Conservation (phyloP, 1,140 invertebrate species). For the Paramacrobiotus metropolitanus region DNA sequence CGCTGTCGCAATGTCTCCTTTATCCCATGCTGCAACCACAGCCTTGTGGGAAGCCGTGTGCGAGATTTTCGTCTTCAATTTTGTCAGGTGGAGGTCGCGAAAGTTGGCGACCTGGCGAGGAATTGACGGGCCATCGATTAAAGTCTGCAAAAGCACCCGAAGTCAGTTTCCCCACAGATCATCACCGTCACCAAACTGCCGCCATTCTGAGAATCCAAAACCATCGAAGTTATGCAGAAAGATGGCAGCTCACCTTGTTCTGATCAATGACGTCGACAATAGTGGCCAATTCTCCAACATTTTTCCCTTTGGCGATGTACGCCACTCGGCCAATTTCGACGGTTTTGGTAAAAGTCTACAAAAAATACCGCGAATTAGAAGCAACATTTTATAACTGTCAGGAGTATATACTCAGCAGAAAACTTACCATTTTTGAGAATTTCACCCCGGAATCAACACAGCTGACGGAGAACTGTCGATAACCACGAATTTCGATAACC, state of each 20-base stretch:
- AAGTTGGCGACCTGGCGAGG: constrained; percentile 58
- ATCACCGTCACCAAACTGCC: too few species aligned
- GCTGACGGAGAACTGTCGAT: too few species aligned
- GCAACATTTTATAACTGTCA: too few species aligned
- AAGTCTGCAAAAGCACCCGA: constrained; percentile 37
- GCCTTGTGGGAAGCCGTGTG: constrained; percentile 55
- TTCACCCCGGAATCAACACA: too few species aligned
- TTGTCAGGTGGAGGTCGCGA: constrained; percentile 75
- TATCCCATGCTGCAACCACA: constrained; percentile 67
- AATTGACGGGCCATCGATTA: constrained; percentile 81
- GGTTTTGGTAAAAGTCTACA: constrained; percentile 51
- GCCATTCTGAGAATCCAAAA: too few species aligned
- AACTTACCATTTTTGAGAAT: too few species aligned
- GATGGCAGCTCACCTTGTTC: constrained; percentile 71
- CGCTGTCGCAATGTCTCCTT: constrained; percentile 25
- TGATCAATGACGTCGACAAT: constrained; percentile 94
- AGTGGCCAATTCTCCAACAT: constrained; percentile 67
- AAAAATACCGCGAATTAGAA: too few species aligned
- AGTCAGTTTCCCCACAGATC: too few species aligned
- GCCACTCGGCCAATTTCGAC: constrained; percentile 90
- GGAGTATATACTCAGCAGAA: too few species aligned
- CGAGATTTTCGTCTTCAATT: constrained; percentile 63
- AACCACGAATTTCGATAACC: too few species aligned
- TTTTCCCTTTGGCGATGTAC: constrained; percentile 59
- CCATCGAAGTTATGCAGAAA: too few species aligned